Evolutionary conservation across 2,113 vertebrate genomes (phyloP), one percentile per base, ranked within the genome.

Genomic region (Serinus canaria): DNA sequence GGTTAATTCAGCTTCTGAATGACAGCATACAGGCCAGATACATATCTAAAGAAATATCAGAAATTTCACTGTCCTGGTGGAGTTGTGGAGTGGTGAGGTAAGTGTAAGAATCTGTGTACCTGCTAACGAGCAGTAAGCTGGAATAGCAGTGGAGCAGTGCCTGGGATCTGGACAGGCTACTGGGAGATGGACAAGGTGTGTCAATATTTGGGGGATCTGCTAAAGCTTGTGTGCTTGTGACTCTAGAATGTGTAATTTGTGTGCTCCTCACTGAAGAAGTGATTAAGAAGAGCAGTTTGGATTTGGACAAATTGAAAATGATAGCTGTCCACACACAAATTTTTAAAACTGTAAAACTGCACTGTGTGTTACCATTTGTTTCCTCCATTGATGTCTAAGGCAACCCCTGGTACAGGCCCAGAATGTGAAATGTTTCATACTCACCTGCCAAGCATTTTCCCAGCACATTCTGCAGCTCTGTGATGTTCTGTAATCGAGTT

Each of bases 401-500:
- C 59, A 80, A 67, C 6, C 5, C 16, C 41, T 81, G 59, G 31
- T 14, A 2, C 44, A 81, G 39, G 60, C 41, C 76, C 60, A 83
- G 56, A 75, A 81, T 1, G 6, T 68, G 55, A 81, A 39, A 55
- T 47, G 12, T 70, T 94, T 87, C 46, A 46, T 14, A 72, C 94
- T 92, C 74, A 99, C 99, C 99, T 92, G 98, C 97, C 83, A 99
- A 96, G 91, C 98, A 98, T 63, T 93, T 98, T 89, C 98, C 98
- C 86, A 99, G 94, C 27, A 99, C 80, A 3, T 83, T 96, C 97
- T 99, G 99, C 55, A 99, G 97, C 78, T 98, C 98, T 20, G 98
- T 99, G 92, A 99, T 99, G 96, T 99, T 98, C 97, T 99, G 99
- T 70, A 99, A 95, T 20, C 99, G 98, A 72, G 96, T 98, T 85